Percentiles rank a stretch among this genome's conserved stretches.
Conservation (phyloP, 2,888 invertebrate genomes). For the Oscheius sp. region DNA sequence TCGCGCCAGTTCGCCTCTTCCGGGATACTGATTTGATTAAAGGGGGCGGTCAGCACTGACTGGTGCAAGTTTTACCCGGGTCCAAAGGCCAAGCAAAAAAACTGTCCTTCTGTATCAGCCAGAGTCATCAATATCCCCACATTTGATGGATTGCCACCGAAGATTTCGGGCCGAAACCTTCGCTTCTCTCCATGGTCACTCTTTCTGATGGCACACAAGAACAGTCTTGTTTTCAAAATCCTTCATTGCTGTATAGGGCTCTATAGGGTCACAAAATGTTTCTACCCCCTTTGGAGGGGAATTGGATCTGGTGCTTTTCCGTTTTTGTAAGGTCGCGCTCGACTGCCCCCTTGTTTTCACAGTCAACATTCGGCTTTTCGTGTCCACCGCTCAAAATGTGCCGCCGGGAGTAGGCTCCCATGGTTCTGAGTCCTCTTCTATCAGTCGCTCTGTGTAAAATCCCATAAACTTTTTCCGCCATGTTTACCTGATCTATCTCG, state of each 20-base stretch:
- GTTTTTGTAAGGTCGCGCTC: slow-evolving; percentile 21
- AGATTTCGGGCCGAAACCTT: neutral
- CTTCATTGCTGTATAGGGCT: too few species aligned
- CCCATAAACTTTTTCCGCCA: neutral
- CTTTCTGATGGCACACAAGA: too few species aligned
- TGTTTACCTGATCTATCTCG: neutral
- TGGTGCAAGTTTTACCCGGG: neutral
- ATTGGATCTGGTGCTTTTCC: neutral
- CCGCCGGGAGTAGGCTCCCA: neutral
- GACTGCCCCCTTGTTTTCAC: slow-evolving; percentile 24
- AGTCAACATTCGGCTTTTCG: slow-evolving; percentile 33
- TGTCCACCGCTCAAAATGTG: slow-evolving; percentile 16
- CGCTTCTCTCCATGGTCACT: neutral
- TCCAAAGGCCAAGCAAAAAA: neutral
- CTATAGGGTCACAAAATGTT: neutral
- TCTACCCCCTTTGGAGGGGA: neutral
- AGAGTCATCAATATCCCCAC: neutral
- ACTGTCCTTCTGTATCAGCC: neutral
- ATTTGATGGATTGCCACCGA: neutral
- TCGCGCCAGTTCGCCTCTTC: slow-evolving; percentile 8
- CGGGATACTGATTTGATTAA: slow-evolving; percentile 22
- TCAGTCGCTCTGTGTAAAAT: neutral
- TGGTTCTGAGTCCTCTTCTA: slow-evolving; percentile 3
- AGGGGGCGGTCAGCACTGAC: neutral
- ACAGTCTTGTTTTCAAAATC: too few species aligned